These are phyloP conservation scores for Fringilla coelebs DNA, from an alignment of 2,797 vertebrate genomes.

Conservation along the genomic window DNA sequence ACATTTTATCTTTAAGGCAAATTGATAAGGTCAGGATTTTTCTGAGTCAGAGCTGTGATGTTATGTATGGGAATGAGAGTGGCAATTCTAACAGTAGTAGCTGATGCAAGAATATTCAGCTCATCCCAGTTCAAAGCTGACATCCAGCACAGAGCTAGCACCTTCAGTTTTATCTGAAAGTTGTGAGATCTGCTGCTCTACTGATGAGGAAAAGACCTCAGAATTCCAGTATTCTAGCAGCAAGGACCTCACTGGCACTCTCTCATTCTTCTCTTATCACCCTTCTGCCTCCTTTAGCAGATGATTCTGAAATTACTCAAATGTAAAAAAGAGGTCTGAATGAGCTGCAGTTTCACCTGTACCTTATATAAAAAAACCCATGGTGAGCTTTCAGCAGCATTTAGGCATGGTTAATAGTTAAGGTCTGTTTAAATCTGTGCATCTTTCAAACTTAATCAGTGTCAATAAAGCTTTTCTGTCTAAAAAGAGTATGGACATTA, in stretches of 20 bases:
- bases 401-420: neutral
- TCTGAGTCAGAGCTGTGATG: neutral
- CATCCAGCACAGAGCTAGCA: neutral
- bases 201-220: neutral
- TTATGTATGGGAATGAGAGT: neutral
- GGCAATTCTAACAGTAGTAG: neutral
- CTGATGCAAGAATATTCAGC: neutral
- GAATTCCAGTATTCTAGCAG: neutral
- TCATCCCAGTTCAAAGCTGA: neutral
- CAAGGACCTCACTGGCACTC: fast-evolving
- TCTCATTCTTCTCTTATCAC: neutral
- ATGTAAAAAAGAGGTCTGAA: neutral
- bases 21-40: neutral
- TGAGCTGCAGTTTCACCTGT: neutral
- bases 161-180: neutral
- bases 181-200: neutral
- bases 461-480: neutral
- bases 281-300: neutral
- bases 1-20: neutral
- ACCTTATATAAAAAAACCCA: neutral
- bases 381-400: neutral
- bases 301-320: neutral
- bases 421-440: neutral
- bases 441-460: neutral
- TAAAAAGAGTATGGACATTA: neutral